Conservation (phyloP, 2,113 vertebrate genomes). For the human (Homo sapiens) region DNA sequence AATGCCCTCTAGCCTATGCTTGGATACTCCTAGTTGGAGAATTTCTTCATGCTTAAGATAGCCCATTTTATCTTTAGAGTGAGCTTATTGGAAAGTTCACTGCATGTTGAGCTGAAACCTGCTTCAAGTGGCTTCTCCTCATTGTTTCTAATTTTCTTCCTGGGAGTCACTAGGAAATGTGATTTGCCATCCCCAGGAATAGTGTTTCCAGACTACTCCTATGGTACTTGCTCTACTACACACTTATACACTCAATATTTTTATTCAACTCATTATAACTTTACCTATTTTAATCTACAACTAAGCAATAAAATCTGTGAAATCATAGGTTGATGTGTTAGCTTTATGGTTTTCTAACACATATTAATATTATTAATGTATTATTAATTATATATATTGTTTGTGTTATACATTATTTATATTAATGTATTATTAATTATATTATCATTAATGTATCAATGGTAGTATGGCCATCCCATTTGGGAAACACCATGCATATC, state of each 20-base stretch:
- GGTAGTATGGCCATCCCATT: background rate
- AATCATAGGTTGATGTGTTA: background rate
- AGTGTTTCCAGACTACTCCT: background rate
- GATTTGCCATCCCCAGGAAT: background rate
- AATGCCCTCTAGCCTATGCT: background rate
- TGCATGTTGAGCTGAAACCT: background rate
- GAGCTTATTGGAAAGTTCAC: background rate
- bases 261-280: background rate
- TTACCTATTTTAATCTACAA: constrained; percentile 1
- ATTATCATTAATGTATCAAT: background rate
- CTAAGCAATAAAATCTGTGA: background rate
- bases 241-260: rapidly evolving
- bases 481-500: background rate
- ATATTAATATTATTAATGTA: background rate
- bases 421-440: background rate
- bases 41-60: background rate
- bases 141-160: background rate
- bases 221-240: too few species aligned
- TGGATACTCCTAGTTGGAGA: background rate
- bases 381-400: background rate
- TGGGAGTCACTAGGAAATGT: background rate
- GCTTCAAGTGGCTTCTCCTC: background rate
- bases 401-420: background rate
- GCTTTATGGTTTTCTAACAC: background rate
- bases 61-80: background rate